Evolutionary conservation across 2,113 vertebrate genomes (phyloP).

Genomic region (Crotalus tigris): DNA sequence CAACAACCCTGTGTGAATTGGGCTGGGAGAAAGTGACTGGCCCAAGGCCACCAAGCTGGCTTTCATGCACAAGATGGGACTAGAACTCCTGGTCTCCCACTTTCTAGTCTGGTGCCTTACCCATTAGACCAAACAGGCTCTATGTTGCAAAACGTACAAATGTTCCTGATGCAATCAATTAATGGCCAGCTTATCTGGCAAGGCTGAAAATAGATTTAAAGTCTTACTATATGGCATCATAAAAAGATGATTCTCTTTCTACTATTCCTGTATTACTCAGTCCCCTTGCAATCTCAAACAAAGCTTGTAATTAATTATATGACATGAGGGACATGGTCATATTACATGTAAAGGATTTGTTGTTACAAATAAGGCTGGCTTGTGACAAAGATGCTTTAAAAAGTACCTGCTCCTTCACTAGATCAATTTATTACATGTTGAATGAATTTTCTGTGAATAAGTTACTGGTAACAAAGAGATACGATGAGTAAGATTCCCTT

Average conservation of each 20-base stretch:
- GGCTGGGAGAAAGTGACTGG: too few species aligned
- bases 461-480: not conserved
- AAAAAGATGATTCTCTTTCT: not conserved
- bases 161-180: not conserved
- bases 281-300: not conserved
- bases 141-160: not conserved
- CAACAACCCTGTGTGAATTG: too few species aligned
- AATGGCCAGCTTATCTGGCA: not conserved
- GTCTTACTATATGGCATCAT: not conserved
- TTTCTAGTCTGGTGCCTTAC: too few species aligned
- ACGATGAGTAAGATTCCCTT: not conserved
- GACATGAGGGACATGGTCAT: too few species aligned
- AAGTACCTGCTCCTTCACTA: not conserved
- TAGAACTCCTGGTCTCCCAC: too few species aligned
- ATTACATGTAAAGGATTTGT: not conserved
- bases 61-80: too few species aligned
- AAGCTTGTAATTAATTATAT: not conserved
- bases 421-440: not conserved
- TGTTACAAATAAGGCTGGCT: not conserved
- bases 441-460: not conserved
- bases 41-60: too few species aligned
- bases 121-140: too few species aligned
- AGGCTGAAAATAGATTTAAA: not conserved
- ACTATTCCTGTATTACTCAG: not conserved
- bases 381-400: not conserved